Evolutionary conservation across 1,140 invertebrate species (phyloP).

Genomic region (Drosophila dunni): DNA sequence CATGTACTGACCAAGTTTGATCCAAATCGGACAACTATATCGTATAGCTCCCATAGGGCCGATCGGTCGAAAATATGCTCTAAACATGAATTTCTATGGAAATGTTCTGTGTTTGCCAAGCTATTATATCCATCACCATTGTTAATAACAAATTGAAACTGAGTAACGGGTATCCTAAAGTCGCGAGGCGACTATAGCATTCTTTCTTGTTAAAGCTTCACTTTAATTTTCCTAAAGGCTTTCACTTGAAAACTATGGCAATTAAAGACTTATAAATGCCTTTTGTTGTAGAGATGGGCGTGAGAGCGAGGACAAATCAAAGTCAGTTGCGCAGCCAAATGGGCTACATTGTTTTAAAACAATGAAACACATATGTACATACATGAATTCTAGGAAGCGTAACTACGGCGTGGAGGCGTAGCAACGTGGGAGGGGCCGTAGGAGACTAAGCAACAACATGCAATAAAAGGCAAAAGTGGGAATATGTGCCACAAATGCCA

Average conservation of each 20-base stretch:
- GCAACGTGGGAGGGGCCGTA: not conserved
- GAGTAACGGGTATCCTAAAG: no score
- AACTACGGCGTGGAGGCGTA: not conserved
- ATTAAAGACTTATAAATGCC: conserved; percentile 46
- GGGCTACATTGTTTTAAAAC: conserved; percentile 78
- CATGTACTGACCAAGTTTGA: no score
- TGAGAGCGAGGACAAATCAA: conserved; percentile 61
- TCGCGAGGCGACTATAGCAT: no score
- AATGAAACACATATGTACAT: conserved; percentile 60
- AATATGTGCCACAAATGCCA: conserved; percentile 81
- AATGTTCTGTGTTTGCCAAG: no score
- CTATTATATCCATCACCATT: no score
- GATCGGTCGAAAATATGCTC: no score
- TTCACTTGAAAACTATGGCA: not conserved
- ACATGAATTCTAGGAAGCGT: not conserved
- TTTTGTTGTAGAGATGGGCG: not conserved
- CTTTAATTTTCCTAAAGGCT: not conserved
- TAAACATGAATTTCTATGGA: no score
- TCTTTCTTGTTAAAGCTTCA: no score
- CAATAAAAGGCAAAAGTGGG: conserved; percentile 81
- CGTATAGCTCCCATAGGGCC: no score
- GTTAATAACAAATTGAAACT: no score
- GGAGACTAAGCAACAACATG: conserved; percentile 55
- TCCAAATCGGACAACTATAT: no score
- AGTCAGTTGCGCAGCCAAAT: conserved; percentile 69